Base-by-base conservation (phyloP, 1,140 invertebrate species). In the Drosophila ogumai region DNA sequence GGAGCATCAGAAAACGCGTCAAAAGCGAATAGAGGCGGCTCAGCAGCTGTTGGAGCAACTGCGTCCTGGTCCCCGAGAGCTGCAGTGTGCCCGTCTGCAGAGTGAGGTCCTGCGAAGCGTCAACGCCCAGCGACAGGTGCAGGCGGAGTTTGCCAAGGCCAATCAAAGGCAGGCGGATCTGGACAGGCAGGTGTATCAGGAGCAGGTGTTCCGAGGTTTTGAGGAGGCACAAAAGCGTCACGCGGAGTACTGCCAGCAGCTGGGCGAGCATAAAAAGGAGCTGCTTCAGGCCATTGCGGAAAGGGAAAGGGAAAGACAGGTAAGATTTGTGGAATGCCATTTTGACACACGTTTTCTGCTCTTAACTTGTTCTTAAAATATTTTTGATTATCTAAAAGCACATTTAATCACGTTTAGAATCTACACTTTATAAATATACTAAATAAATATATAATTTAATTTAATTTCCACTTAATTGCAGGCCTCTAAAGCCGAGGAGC, bases 71-170 rank as follows among this genome's bases (percentile, higher is more conserved):
- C 91, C 91, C 4, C 60, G 88, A 0, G 79, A 91, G 36, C 49
- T 92, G 9, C 78, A 91, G 7, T 82, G 79, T 31, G 91, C 91
- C 43, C 68, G 69, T 7, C 41, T 88, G 9, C 88, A 91, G 47
- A 90, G 91, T 43, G 88, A 92, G 41, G 85, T 92, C 6, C 32
- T 92, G 52, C 73, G 79, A 0, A 81, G 77, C 25, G 63, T 91
- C 9, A 87, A 86, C 10, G 73, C 81, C 1, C 91, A 92, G 66
- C 59, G 82, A 0, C 54, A 82, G 31, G 72, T 92, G 36, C 92
- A 91, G 46, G 60, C 63, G 17, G 75, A 88, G n/a, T 81, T 88
- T 2, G 79, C 81, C 31, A 73, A 76, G 36, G 75, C 69, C 3
- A 38, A 52, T 10, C 50, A 65, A 41, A 22, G 76, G 25, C 78